Conservation (phyloP, 1,140 invertebrate species). For the Thaumatotibia leucotreta region DNA sequence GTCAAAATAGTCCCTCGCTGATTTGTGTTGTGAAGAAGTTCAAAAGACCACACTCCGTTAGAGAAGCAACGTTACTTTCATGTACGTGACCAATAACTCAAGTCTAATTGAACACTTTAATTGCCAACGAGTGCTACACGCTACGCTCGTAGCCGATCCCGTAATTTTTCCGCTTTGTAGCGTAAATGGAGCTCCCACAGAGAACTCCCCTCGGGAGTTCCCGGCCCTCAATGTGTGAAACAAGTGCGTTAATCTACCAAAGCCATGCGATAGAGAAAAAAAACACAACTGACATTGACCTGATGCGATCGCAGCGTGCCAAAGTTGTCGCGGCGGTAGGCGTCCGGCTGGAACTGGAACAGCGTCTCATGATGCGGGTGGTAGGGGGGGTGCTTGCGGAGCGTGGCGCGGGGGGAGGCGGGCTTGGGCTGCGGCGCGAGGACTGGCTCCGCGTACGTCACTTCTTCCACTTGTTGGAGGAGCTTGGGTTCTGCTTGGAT, state of each 20-base stretch:
- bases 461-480: slow-evolving; percentile 89
- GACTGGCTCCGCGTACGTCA: slow-evolving; percentile 92
- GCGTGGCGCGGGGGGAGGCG: slow-evolving; percentile 88
- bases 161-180: too few relatives aligned
- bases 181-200: too few relatives aligned
- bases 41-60: too few relatives aligned
- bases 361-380: slow-evolving; percentile 81
- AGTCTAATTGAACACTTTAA: too few relatives aligned
- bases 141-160: too few relatives aligned
- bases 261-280: slow-evolving; percentile 48
- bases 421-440: slow-evolving; percentile 85
- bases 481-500: slow-evolving; percentile 89
- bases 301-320: slow-evolving; percentile 89
- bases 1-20: too few relatives aligned
- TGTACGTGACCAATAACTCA: too few relatives aligned
- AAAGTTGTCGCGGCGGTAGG: slow-evolving; percentile 88
- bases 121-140: too few relatives aligned
- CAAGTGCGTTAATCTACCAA: slow-evolving; percentile 17
- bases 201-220: too few relatives aligned
- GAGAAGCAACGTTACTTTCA: too few relatives aligned
- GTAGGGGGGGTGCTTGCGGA: slow-evolving; percentile 82
- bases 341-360: slow-evolving; percentile 87
- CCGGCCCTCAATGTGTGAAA: too few relatives aligned
- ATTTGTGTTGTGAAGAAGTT: too few relatives aligned
- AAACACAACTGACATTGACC: slow-evolving; percentile 77